These are phyloP conservation scores for Dreissena polymorpha DNA, from an alignment of 1,140 invertebrate genomes.

Conservation along the genomic window DNA sequence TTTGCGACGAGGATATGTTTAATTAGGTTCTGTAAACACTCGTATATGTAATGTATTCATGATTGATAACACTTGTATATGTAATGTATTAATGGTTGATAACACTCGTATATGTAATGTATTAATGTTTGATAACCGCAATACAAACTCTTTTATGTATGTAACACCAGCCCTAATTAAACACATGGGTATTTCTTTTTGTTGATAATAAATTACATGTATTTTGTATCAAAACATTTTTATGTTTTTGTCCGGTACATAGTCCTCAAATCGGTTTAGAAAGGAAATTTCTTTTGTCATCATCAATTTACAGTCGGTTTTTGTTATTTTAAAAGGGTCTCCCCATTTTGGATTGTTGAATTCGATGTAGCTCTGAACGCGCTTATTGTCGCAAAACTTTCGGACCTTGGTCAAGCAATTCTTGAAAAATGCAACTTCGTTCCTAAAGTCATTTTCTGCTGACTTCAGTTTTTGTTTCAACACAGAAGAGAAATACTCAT, in stretches of 20 bases:
- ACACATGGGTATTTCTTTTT: too few relatives aligned
- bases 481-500: conserved; percentile 10
- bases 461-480: conserved; percentile 8
- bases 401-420: not conserved
- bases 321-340: not conserved
- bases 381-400: conserved; percentile 9
- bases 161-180: too few relatives aligned
- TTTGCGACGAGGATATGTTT: too few relatives aligned
- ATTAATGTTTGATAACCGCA: too few relatives aligned
- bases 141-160: too few relatives aligned
- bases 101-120: too few relatives aligned
- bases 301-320: not conserved
- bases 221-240: too few relatives aligned
- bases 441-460: not conserved
- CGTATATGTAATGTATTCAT: too few relatives aligned
- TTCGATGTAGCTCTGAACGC: not conserved
- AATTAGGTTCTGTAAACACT: too few relatives aligned
- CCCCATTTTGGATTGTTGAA: not conserved
- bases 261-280: not conserved
- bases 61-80: too few relatives aligned
- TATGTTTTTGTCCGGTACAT: not conserved
- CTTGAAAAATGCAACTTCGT: conserved; percentile 23
- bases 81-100: too few relatives aligned
- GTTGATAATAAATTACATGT: too few relatives aligned
- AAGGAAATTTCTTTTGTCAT: not conserved